Base-by-base conservation (phyloP, 2,888 invertebrate genomes). In the Scaptomyza tumidula region DNA sequence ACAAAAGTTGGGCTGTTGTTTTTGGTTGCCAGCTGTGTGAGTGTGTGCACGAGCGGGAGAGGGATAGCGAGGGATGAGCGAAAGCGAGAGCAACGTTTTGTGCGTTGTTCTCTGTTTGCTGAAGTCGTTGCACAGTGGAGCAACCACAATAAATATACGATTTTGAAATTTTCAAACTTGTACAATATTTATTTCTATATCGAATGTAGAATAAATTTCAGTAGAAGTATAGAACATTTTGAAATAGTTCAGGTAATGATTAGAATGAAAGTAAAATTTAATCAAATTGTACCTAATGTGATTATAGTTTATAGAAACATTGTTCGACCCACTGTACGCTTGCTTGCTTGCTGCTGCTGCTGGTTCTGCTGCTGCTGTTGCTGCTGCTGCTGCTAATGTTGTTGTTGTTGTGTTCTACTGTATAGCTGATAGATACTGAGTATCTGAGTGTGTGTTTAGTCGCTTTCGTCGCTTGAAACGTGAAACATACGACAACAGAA, bases 381-480 rank as follows among this genome's bases (percentile, higher is more conserved):
- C 3, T 43, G 52, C 11, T 63, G 52, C n/a, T 48, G 58, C 19
- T 66, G 39, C 27, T 65, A 64, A 50, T 84, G 65, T 74, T 85
- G 82, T 58, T 85, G 82, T 58, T 71, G 53, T 63, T 75, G 81
- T 86, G 90, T 89, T 88, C 90, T 87, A 83, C 89, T 78, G 86
- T 78, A 80, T 86, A 70, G 69, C 84, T 76, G 78, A 85, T 84
- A 86, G 88, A 88, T 88, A 88, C 87, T 77, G 80, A 78, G 87
- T 87, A 70, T 76, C 78, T 72, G 79, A 63, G 65, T 83, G 52
- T 83, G 72, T 87, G 88, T 78, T 90, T 89, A 89, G 89, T 89
- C 84, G 90, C 86, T 85, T 90, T 83, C 78, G 89, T 89, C 80
- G 89, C 89, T 86, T 89, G 88, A 84, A 86, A 86, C 84, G 89